phyloP scores from a whole-genome alignment of 2,797 vertebrate genomes.

The Synanceia verrucosa region DNA sequence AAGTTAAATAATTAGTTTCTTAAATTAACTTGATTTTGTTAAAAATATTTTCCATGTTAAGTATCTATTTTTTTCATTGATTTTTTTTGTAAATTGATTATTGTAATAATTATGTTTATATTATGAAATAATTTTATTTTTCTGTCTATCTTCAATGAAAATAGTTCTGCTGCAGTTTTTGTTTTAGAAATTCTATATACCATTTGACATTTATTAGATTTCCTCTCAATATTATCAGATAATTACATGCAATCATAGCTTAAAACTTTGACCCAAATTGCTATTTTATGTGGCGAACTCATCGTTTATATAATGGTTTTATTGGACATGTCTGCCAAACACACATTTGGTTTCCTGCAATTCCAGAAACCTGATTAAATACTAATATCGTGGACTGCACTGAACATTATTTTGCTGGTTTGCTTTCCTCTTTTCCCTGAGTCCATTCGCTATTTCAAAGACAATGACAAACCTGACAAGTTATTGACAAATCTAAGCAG shows the following conservation, averaged over 20 bases:
- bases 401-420: slow-evolving; percentile 12
- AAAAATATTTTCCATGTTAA: too few relatives aligned
- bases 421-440: slow-evolving; percentile 3
- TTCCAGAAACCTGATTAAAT: slow-evolving; percentile 6
- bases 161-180: background rate
- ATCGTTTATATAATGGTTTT: background rate
- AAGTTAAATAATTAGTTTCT: slow-evolving; percentile 37
- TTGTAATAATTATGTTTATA: background rate
- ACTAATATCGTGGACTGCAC: background rate
- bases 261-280: background rate
- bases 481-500: slow-evolving; percentile 70
- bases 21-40: background rate
- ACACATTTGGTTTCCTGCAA: background rate
- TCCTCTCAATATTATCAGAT: background rate
- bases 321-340: background rate
- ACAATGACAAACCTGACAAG: slow-evolving; percentile 38
- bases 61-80: background rate
- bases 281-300: background rate
- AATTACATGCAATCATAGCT: background rate
- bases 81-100: background rate
- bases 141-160: background rate
- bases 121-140: background rate
- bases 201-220: background rate
- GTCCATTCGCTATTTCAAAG: slow-evolving; percentile 33
- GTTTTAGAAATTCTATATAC: background rate